Conservation (phyloP, 2,113 vertebrate species). For the Meriones unguiculatus region DNA sequence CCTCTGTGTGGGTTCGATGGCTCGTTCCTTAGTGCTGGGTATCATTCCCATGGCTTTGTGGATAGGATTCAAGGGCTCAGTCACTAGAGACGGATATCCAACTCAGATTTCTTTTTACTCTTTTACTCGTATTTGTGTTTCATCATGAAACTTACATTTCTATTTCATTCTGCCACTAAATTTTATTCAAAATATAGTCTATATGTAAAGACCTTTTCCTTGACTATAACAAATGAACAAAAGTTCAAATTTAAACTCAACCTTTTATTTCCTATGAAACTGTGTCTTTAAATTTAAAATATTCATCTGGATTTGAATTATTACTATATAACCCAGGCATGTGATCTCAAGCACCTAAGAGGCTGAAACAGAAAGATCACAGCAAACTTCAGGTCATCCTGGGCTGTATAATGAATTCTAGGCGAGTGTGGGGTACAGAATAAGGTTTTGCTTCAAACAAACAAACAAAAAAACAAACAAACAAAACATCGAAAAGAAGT, state of each 20-base stretch:
- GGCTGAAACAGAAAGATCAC: background rate
- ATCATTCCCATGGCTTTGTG: background rate
- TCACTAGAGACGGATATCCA: background rate
- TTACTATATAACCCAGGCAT: background rate
- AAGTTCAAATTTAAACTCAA: background rate
- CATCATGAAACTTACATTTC: constrained; percentile 5
- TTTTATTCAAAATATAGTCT: constrained; percentile 37
- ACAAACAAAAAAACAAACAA: background rate
- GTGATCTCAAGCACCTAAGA: background rate
- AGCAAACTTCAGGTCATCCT: background rate
- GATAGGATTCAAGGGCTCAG: background rate
- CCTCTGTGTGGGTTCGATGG: background rate
- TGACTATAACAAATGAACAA: background rate
- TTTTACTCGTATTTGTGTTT: background rate
- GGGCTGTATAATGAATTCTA: background rate
- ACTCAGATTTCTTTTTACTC: background rate
- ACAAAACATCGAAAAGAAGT: background rate
- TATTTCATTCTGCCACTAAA: background rate
- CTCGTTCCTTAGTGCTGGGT: background rate
- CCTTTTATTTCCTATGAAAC: background rate
- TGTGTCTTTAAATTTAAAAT: background rate
- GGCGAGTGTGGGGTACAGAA: background rate
- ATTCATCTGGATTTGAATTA: background rate
- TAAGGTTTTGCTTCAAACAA: background rate
- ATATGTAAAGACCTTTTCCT: background rate